These are phyloP conservation scores for Caradrina clavipalpis DNA, from an alignment of 2,888 invertebrate genomes.

Conservation along the genomic window DNA sequence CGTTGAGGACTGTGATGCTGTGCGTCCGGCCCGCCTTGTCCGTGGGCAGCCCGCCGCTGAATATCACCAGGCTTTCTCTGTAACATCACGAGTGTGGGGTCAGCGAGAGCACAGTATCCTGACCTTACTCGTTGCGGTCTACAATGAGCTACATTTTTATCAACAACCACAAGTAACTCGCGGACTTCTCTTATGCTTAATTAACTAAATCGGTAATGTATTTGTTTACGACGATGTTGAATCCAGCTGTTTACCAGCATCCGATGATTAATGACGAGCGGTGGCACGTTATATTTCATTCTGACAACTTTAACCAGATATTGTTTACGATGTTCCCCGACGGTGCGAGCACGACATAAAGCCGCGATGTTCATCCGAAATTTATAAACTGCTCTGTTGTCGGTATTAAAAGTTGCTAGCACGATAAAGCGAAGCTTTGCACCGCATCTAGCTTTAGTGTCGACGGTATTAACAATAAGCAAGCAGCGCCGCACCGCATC, in stretches of 20 bases:
- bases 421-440: conserved; percentile 20
- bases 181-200: background rate
- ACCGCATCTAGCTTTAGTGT: background rate
- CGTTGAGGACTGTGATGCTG: conserved; percentile 98
- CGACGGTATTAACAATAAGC: background rate
- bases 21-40: conserved; percentile 97
- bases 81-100: conserved; percentile 63
- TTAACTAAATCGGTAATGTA: background rate
- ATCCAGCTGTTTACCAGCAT: background rate
- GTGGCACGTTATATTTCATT: background rate
- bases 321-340: background rate
- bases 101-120: background rate
- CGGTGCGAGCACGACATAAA: conserved; percentile 16
- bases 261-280: background rate
- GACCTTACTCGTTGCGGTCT: background rate
- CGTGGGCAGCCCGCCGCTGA: conserved; percentile 98
- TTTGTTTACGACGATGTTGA: background rate
- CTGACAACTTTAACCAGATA: background rate
- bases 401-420: conserved; percentile 36
- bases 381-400: conserved; percentile 8
- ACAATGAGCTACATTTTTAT: background rate
- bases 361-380: conserved; percentile 15
- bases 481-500: conserved; percentile 12
- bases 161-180: background rate
- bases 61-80: conserved; percentile 98